These are phyloP conservation scores for Heliconius charithonia DNA, from an alignment of 2,888 invertebrate genomes.

Conservation along the genomic window DNA sequence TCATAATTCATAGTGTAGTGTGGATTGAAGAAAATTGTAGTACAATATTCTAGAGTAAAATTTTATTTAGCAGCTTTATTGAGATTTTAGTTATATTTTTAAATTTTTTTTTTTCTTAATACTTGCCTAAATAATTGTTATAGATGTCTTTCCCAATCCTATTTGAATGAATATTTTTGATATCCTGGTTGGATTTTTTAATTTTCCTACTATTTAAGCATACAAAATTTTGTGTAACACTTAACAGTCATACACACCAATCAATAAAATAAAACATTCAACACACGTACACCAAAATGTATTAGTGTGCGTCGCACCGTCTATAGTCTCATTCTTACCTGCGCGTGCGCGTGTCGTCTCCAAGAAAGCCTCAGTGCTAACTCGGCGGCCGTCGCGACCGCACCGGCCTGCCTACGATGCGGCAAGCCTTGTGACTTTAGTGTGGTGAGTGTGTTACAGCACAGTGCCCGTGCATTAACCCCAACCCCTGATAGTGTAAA, in stretches of 20 bases:
- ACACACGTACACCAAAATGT: conserved; percentile 3
- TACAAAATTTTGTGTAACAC: neutral
- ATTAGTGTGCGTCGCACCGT: conserved; percentile 53
- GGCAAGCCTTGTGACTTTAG: conserved; percentile 74
- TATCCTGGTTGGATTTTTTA: neutral
- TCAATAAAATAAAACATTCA: neutral
- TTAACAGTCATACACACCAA: neutral
- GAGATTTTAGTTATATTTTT: neutral
- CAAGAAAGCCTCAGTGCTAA: conserved; percentile 78
- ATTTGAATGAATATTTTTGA: neutral
- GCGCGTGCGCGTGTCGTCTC: conserved; percentile 69
- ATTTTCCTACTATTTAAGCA: neutral
- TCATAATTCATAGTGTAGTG: neutral
- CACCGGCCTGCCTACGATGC: conserved; percentile 78
- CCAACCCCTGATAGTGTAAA: conserved; percentile 81
- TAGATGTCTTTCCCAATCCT: neutral
- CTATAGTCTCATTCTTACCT: conserved; percentile 74
- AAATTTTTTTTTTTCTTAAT: neutral
- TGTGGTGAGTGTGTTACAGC: conserved; percentile 78
- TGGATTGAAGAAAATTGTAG: neutral
- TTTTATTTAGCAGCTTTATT: neutral
- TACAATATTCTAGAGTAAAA: neutral
- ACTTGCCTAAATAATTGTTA: neutral
- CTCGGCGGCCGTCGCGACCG: conserved; percentile 78
- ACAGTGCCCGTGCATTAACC: conserved; percentile 80